Evolutionary conservation across 2,797 vertebrate genomes (phyloP).

Genomic region (Leptodactylus fallax): DNA sequence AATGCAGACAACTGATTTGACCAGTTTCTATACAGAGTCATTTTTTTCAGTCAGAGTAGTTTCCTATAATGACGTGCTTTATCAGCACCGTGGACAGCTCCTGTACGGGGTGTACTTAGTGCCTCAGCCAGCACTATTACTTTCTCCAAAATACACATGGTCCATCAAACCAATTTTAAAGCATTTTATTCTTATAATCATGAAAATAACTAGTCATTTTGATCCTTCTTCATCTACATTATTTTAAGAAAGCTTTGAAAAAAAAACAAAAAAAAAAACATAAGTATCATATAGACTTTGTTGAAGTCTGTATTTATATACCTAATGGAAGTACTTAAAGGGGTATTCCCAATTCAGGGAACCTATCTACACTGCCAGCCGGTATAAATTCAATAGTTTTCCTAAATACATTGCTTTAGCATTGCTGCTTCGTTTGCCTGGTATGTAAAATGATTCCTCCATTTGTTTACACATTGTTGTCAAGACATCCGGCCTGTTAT

Average conservation of each 20-base stretch:
- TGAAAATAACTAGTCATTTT: neutral
- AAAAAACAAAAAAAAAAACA: neutral
- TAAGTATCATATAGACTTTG: neutral
- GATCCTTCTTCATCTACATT: neutral
- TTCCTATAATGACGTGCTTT: constrained; percentile 2
- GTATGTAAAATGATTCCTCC: too few species aligned
- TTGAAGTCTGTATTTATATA: neutral
- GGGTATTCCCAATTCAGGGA: too few species aligned
- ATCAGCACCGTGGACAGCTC: constrained; percentile 26
- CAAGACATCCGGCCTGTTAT: too few species aligned
- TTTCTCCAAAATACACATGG: neutral
- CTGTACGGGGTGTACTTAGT: neutral
- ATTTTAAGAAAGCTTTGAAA: neutral
- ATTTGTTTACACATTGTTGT: too few species aligned
- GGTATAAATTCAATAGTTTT: too few species aligned
- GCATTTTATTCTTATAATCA: neutral
- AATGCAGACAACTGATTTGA: neutral
- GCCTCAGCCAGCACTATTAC: neutral
- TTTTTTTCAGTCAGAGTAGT: constrained; percentile 3
- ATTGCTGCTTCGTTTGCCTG: too few species aligned
- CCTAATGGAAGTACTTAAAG: too few species aligned
- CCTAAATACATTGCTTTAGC: too few species aligned
- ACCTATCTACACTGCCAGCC: too few species aligned
- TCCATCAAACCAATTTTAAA: constrained; percentile 20
- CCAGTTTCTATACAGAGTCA: neutral